These are phyloP conservation scores for Andrena bicolor DNA, from an alignment of 2,888 invertebrate genomes.

Conservation along the genomic window DNA sequence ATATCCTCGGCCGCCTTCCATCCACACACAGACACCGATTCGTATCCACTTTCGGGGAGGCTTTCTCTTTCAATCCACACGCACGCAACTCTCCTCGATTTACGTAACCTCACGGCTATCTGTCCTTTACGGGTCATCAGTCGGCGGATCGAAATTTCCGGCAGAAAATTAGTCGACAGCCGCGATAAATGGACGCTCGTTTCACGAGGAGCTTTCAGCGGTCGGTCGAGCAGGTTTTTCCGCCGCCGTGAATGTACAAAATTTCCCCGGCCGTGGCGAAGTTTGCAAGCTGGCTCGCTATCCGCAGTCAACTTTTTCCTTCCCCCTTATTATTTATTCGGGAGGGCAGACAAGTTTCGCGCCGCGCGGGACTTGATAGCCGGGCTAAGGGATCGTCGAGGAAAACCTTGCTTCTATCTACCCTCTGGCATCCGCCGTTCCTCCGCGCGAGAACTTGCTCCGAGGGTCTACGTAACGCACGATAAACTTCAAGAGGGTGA, in stretches of 20 bases:
- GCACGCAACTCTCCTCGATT: slow-evolving; percentile 1
- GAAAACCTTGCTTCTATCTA: slow-evolving; percentile 32
- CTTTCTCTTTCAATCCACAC: not conserved
- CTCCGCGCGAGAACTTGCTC: slow-evolving; percentile 50
- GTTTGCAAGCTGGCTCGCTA: slow-evolving; percentile 13
- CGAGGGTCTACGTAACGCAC: slow-evolving; percentile 64
- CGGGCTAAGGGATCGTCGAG: slow-evolving; percentile 35
- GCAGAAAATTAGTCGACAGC: not conserved
- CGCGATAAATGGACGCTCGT: not conserved
- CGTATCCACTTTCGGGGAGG: slow-evolving; percentile 28
- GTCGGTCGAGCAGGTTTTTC: not conserved
- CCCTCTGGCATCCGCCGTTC: slow-evolving; percentile 36
- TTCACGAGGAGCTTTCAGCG: not conserved
- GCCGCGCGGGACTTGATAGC: slow-evolving; percentile 38
- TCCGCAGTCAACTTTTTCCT: slow-evolving; percentile 34
- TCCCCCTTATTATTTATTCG: slow-evolving; percentile 50
- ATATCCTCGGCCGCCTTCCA: slow-evolving; percentile 48
- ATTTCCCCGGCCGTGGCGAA: not conserved
- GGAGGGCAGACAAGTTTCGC: slow-evolving; percentile 12
- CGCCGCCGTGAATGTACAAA: not conserved
- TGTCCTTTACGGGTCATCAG: not conserved
- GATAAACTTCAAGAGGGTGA: slow-evolving; percentile 70
- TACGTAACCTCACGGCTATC: not conserved
- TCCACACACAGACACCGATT: slow-evolving; percentile 8
- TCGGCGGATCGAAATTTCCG: not conserved